Evolutionary conservation across 2,797 vertebrate genomes (phyloP).

Genomic region (Sorex maritimensis): DNA sequence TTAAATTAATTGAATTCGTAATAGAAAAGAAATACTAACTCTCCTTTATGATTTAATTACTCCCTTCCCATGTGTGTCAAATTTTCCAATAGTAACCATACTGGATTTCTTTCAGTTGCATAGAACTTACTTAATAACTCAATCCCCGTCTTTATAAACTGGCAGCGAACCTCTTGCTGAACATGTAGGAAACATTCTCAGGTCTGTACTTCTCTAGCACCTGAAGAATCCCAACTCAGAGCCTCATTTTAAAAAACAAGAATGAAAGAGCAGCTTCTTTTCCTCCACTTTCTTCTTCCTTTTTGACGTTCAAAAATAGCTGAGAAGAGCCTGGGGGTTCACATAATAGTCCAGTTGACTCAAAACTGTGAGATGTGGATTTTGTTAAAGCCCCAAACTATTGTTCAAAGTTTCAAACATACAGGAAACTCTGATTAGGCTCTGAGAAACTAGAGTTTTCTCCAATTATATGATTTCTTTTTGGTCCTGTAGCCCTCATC

Average conservation of each 20-base stretch:
- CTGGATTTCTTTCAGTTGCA: slow-evolving; percentile 24
- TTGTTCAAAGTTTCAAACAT: slow-evolving; percentile 23
- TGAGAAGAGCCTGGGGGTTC: neutral
- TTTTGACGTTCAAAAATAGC: slow-evolving; percentile 14
- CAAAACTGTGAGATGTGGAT: neutral
- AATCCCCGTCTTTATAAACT: neutral
- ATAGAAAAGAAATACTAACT: slow-evolving; percentile 51
- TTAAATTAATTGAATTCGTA: slow-evolving; percentile 65
- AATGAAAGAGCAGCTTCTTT: neutral
- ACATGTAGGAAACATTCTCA: neutral
- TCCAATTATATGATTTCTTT: neutral
- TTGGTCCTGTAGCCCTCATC: neutral
- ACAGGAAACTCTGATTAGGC: neutral
- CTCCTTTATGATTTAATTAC: slow-evolving; percentile 65
- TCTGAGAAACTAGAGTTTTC: neutral
- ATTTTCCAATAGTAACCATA: slow-evolving; percentile 48
- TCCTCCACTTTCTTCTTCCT: neutral
- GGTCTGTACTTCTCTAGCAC: neutral
- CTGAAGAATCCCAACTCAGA: neutral
- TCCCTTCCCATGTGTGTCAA: neutral
- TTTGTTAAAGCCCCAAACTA: neutral
- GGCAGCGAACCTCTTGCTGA: neutral
- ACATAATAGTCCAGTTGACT: neutral
- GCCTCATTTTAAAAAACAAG: neutral
- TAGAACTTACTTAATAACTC: neutral